phyloP scores from a whole-genome alignment of 2,113 vertebrate genomes.

The Oreocharis arfaki region DNA sequence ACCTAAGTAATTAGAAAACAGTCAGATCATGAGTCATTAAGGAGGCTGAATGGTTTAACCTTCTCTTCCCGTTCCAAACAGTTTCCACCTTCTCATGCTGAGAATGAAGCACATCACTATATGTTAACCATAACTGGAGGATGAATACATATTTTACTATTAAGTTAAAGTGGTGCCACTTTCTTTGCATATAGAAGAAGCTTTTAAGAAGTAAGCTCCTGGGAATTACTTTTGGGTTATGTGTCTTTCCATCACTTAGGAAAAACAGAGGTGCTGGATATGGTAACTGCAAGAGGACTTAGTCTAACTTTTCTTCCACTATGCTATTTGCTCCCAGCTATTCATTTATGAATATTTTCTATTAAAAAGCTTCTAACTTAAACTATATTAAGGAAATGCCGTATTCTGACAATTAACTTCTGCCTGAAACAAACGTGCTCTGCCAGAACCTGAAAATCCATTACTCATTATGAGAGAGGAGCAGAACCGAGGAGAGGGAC shows the following conservation, averaged over 20 bases:
- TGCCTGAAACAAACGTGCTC: neutral
- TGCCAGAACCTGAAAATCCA: neutral
- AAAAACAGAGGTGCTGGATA: neutral
- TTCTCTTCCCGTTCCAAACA: neutral
- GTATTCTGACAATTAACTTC: neutral
- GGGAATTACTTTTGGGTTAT: neutral
- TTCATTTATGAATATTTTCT: neutral
- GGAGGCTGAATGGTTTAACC: neutral
- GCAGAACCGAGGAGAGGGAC: neutral
- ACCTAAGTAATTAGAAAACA: neutral
- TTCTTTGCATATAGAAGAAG: neutral
- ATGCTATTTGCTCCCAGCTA: neutral
- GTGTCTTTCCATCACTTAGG: neutral
- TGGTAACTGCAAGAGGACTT: neutral
- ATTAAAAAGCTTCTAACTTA: neutral
- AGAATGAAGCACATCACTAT: neutral
- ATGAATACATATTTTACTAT: neutral
- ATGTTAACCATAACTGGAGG: neutral
- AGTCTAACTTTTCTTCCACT: neutral
- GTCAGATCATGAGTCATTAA: neutral
- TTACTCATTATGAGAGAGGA: neutral
- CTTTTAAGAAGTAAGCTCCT: neutral
- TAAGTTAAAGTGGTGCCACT: neutral
- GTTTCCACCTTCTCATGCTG: neutral
- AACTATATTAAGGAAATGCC: neutral